phyloP scores from a whole-genome alignment of 2,797 vertebrate species.

The Crocidura indochinensis region DNA sequence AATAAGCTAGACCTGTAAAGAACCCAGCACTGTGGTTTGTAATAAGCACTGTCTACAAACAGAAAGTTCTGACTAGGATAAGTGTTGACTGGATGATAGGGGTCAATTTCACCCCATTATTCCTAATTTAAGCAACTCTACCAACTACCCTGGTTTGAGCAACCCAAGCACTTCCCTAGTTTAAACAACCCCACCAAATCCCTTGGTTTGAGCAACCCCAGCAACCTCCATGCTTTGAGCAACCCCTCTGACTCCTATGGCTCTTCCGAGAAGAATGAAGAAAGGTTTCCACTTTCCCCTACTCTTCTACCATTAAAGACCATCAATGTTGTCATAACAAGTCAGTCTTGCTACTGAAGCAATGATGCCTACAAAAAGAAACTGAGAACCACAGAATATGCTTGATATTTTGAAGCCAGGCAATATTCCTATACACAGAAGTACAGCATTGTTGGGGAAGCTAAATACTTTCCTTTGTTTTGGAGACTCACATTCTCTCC shows the following conservation, averaged over 20 bases:
- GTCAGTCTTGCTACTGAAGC: neutral
- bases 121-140: neutral
- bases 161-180: neutral
- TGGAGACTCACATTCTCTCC: neutral
- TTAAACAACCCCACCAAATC: neutral
- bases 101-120: neutral
- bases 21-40: neutral
- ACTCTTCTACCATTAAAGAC: neutral
- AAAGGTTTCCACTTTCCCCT: slow-evolving; percentile 10
- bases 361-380: neutral
- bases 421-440: slow-evolving; percentile 41
- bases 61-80: neutral
- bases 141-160: neutral
- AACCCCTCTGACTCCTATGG: neutral
- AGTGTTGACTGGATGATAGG: neutral
- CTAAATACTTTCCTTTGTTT: slow-evolving; percentile 55
- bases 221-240: neutral
- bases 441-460: neutral
- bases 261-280: neutral
- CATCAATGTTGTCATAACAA: neutral
- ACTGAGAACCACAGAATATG: neutral
- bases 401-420: neutral
- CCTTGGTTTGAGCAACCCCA: neutral
- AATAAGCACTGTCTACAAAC: neutral
- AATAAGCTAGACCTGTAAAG: neutral